Conservation (phyloP, 2,888 invertebrate genomes). For the Carcina quercana region DNA sequence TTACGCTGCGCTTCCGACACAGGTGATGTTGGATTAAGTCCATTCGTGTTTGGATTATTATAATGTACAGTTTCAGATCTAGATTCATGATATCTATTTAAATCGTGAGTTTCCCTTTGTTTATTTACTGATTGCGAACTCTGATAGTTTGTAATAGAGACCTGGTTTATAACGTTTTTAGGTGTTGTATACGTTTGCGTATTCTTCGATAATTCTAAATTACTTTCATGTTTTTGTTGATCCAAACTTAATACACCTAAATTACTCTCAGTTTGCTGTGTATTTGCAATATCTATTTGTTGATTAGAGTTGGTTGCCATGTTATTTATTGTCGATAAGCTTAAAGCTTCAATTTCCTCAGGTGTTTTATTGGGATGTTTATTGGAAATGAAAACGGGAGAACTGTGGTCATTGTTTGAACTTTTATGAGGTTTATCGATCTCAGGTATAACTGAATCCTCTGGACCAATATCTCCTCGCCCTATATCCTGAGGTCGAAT, state of each 20-base stretch:
- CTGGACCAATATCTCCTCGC: constrained; percentile 38
- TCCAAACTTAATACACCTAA: constrained; percentile 10
- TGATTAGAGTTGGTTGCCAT: background rate
- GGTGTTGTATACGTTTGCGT: background rate
- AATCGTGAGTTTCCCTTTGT: background rate
- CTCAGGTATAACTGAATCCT: constrained; percentile 18
- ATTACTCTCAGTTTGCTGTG: constrained; percentile 1
- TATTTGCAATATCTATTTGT: background rate
- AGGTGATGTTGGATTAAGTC: background rate
- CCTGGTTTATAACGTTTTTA: background rate
- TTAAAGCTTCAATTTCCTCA: constrained; percentile 27
- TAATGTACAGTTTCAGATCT: background rate
- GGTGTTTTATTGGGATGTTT: constrained; percentile 20
- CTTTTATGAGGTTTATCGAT: constrained; percentile 9
- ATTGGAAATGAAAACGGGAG: background rate
- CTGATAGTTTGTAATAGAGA: background rate
- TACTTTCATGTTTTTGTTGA: constrained; percentile 11
- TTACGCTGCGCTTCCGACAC: background rate
- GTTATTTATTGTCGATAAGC: constrained; percentile 19
- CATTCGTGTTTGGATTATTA: background rate
- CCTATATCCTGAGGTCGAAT: constrained; percentile 23
- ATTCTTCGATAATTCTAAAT: background rate
- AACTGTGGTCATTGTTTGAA: constrained; percentile 5
- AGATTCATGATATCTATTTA: background rate
- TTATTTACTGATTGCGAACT: background rate